A percentile compares a stretch with the other conserved stretches of the same genome.
These are phyloP conservation scores for Hylia prasina DNA, from an alignment of 2,113 vertebrate species.

Conservation along the genomic window DNA sequence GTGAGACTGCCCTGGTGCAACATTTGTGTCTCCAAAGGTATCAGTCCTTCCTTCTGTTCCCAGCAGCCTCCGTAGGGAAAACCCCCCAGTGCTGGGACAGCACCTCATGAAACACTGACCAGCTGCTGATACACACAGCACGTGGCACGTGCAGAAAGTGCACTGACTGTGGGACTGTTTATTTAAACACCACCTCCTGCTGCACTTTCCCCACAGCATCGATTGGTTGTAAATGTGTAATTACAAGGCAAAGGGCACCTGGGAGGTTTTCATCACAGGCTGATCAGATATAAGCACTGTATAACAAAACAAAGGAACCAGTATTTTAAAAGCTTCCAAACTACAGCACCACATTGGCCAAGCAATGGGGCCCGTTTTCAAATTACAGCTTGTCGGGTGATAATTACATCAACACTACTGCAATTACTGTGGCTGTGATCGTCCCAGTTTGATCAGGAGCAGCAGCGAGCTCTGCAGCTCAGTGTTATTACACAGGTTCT, in stretches of 20 bases:
- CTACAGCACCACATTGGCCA: background rate
- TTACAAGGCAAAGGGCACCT: background rate
- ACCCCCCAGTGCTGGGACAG: rapidly evolving
- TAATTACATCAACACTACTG: background rate
- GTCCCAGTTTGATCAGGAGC: background rate
- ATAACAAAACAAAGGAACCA: background rate
- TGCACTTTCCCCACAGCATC: background rate
- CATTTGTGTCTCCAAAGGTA: background rate
- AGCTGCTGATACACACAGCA: background rate
- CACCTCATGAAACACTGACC: background rate
- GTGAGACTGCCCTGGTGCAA: background rate
- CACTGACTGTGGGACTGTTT: rapidly evolving
- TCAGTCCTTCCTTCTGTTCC: background rate
- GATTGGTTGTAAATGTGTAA: background rate
- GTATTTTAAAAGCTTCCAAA: background rate
- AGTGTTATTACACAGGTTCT: background rate
- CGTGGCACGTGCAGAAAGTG: rapidly evolving
- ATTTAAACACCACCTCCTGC: background rate
- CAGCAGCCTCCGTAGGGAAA: background rate
- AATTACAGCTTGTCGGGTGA: background rate
- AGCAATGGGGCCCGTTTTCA: background rate
- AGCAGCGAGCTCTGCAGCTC: background rate
- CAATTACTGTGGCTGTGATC: background rate
- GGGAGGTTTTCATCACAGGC: background rate
- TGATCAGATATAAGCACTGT: background rate